phyloP scores from a whole-genome alignment of 2,113 vertebrate species.

The Lucifuga dentata region DNA sequence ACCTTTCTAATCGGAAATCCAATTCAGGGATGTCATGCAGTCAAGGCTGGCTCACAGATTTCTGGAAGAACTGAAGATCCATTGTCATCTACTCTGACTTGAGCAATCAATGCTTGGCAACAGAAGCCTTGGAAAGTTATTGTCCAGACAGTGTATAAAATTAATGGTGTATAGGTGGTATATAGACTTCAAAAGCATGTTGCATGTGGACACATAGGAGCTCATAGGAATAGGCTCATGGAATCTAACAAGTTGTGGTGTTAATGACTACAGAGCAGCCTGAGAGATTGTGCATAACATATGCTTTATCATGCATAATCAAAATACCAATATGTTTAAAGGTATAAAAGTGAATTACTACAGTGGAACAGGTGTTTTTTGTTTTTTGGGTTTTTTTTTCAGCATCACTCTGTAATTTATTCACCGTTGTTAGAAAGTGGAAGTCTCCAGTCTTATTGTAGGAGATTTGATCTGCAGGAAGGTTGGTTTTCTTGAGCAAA shows the following conservation, averaged over 20 bases:
- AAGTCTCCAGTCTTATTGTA: conserved; percentile 57
- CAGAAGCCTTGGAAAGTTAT: conserved; percentile 54
- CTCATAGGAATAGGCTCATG: background rate
- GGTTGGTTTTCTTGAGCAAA: background rate
- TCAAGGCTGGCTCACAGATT: conserved; percentile 40
- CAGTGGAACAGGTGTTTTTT: conserved; percentile 1
- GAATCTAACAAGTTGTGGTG: conserved; percentile 10
- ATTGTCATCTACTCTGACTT: conserved; percentile 59
- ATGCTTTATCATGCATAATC: conserved; percentile 62
- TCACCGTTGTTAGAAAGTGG: conserved; percentile 46
- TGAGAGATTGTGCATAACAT: conserved; percentile 37
- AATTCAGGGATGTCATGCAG: conserved; percentile 72
- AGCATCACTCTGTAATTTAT: conserved; percentile 28
- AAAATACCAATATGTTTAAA: conserved; percentile 63
- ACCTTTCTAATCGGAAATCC: conserved; percentile 74
- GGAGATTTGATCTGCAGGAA: conserved; percentile 45
- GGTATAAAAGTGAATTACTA: conserved; percentile 21
- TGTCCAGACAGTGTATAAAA: conserved; percentile 49
- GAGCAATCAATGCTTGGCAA: conserved; percentile 70
- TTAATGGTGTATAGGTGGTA: conserved; percentile 31
- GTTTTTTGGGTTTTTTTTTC: background rate
- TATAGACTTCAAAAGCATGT: conserved; percentile 14
- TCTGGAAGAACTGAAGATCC: conserved; percentile 27
- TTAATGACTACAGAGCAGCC: conserved; percentile 40
- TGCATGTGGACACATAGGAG: conserved; percentile 25